Conservation (phyloP, 2,113 vertebrate species). For the Mustela lutreola region DNA sequence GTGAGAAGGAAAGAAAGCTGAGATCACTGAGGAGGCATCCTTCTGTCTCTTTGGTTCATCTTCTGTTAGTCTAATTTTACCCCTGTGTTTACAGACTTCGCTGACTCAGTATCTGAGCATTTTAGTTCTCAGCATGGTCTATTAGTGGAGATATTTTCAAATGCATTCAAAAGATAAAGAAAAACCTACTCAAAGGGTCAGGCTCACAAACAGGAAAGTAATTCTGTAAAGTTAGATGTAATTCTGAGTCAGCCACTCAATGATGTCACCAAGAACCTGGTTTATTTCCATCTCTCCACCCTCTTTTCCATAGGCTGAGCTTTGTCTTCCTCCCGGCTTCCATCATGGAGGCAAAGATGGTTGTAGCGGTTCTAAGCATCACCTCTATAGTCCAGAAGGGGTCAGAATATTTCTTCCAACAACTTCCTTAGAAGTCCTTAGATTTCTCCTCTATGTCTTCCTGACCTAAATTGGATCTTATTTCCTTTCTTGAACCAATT, state of each 20-base stretch:
- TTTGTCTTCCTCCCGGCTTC: neutral
- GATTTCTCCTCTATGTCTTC: neutral
- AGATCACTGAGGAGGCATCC: neutral
- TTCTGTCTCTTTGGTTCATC: neutral
- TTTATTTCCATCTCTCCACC: neutral
- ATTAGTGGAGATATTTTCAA: neutral
- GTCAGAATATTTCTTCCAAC: neutral
- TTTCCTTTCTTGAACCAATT: neutral
- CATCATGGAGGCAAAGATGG: neutral
- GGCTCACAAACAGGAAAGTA: neutral
- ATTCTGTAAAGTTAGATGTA: too few species aligned
- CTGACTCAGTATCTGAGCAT: neutral
- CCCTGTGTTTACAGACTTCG: neutral
- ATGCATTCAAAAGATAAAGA: conserved; percentile 3
- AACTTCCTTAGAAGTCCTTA: neutral
- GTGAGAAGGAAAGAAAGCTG: neutral
- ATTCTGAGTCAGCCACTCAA: neutral
- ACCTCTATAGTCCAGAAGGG: neutral
- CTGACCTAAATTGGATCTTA: neutral
- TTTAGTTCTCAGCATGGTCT: neutral
- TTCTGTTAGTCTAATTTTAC: too few species aligned
- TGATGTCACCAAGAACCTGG: neutral
- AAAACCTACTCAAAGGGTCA: neutral
- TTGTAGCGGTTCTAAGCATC: neutral
- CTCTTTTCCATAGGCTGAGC: neutral